Conservation (phyloP, 2,888 invertebrate species). For the Torymus texanus region DNA sequence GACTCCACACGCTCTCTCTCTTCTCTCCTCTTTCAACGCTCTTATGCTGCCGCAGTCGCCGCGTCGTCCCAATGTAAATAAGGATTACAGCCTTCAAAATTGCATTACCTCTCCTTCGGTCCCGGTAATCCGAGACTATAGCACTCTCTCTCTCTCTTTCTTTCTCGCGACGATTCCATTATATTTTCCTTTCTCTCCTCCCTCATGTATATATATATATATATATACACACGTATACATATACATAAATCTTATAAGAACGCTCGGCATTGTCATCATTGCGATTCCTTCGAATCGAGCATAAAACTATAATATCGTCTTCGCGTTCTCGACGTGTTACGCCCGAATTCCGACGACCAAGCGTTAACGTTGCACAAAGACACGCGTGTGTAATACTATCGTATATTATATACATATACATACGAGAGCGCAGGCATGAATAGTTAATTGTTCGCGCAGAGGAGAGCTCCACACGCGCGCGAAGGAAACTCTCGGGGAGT, state of each 20-base stretch:
- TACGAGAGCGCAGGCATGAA: no score
- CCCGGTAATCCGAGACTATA: constrained; percentile 47
- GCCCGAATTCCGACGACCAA: not conserved
- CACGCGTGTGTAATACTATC: not conserved
- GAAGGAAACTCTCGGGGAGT: no score
- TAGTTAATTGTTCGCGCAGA: no score
- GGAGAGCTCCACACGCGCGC: no score
- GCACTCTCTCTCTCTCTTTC: constrained; percentile 1
- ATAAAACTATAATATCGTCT: constrained; percentile 50
- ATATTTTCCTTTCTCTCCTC: constrained; percentile 15
- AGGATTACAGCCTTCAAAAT: constrained; percentile 53
- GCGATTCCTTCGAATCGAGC: constrained; percentile 34
- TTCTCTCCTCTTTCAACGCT: constrained; percentile 27
- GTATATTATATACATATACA: no score
- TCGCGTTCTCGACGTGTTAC: not conserved
- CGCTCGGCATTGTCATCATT: constrained; percentile 11
- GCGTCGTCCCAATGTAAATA: constrained; percentile 44
- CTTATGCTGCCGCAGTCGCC: no score
- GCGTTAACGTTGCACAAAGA: constrained; percentile 13
- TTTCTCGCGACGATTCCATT: constrained; percentile 47
- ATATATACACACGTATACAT: no score
- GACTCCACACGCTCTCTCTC: not conserved
- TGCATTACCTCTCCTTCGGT: constrained; percentile 39
- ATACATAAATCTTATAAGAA: constrained; percentile 1
- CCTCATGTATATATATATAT: constrained; percentile 4